These are phyloP conservation scores for Drosophila melanosoma DNA, from an alignment of 2,888 invertebrate species.

Conservation along the genomic window DNA sequence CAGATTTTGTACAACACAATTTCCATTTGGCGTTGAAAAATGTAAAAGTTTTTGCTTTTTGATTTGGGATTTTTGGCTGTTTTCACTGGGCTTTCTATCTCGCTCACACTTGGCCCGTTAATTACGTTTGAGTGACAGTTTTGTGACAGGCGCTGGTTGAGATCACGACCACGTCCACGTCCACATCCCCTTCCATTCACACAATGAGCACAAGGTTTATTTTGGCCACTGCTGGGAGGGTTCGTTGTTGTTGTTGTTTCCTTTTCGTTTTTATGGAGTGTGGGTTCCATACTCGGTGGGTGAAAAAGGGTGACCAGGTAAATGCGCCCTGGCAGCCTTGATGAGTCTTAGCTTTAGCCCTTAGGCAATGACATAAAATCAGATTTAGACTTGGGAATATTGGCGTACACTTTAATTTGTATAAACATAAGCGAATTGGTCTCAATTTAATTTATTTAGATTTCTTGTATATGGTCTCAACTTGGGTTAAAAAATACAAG, in stretches of 20 bases:
- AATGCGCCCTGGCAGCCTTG: constrained; percentile 53
- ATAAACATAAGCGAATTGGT: background rate
- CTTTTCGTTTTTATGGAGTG: constrained; percentile 5
- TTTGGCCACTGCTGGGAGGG: constrained; percentile 12
- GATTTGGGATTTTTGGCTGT: constrained; percentile 49
- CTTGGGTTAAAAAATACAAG: too few species aligned
- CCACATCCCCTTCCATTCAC: constrained; percentile 11
- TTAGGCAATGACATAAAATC: constrained; percentile 21
- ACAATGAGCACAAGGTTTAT: constrained; percentile 2
- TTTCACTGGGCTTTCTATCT: constrained; percentile 26
- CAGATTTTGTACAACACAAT: constrained; percentile 20
- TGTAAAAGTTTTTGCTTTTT: constrained; percentile 54
- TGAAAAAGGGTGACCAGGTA: constrained; percentile 78
- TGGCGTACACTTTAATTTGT: background rate
- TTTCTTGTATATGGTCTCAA: background rate
- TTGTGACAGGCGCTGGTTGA: constrained; percentile 67
- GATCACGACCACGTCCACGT: constrained; percentile 35
- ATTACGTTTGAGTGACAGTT: constrained; percentile 83
- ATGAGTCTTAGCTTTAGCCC: constrained; percentile 21
- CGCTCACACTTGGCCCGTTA: constrained; percentile 57
- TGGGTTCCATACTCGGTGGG: constrained; percentile 49
- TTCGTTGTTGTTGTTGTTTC: background rate
- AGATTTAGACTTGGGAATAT: background rate
- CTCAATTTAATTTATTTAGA: background rate
- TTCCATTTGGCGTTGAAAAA: constrained; percentile 53